These are phyloP conservation scores for Cheilosia variabilis DNA, from an alignment of 2,888 invertebrate genomes.

Conservation along the genomic window DNA sequence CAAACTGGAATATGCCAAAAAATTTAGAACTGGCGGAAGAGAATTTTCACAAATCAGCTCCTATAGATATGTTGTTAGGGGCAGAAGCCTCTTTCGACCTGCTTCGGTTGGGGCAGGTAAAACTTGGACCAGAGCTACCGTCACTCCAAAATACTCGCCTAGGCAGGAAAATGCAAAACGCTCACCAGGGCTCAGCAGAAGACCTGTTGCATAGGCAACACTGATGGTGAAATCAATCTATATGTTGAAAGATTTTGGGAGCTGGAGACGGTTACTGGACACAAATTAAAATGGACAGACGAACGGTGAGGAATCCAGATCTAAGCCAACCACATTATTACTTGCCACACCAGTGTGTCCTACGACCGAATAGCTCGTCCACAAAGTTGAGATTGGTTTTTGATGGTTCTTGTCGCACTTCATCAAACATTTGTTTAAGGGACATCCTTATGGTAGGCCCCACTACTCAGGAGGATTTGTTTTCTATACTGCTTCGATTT, in stretches of 20 bases:
- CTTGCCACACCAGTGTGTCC: conserved; percentile 2
- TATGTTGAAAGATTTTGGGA: not conserved
- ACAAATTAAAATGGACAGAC: not conserved
- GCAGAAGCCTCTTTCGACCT: not conserved
- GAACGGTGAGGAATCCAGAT: not conserved
- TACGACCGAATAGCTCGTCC: conserved; percentile 22
- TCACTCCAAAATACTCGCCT: not conserved
- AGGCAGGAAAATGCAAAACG: not conserved
- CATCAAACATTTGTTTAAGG: conserved; percentile 54
- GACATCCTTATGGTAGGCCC: conserved; percentile 69
- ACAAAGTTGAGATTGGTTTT: not conserved
- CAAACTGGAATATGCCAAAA: no score
- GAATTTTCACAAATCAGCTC: not conserved
- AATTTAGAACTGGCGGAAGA: no score
- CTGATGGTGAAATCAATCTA: not conserved
- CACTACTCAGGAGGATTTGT: conserved; percentile 50
- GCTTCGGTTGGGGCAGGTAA: not conserved
- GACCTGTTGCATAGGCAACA: not conserved
- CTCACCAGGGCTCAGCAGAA: not conserved
- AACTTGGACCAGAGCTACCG: not conserved
- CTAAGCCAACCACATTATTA: not conserved
- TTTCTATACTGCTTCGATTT: conserved; percentile 52
- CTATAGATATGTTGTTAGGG: not conserved
- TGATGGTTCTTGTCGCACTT: conserved; percentile 16
- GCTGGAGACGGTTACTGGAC: not conserved